A percentile compares a stretch with the other conserved stretches of the same genome.
Evolutionary conservation across 2,797 vertebrate species (phyloP).

Genomic region (Leptodactylus fallax): DNA sequence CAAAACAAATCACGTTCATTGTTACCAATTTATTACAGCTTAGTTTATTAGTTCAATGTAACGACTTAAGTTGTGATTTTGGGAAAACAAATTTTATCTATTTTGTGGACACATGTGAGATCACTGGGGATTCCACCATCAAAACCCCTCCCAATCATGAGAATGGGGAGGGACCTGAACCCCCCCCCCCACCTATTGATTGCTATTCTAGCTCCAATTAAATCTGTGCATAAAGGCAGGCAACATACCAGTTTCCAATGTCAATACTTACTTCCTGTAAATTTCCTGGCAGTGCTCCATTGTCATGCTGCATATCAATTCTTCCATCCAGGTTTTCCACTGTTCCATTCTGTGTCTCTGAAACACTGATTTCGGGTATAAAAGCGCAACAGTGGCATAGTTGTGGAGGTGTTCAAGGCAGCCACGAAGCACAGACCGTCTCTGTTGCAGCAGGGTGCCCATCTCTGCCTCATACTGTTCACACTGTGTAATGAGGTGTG

Average conservation of each 20-base stretch:
- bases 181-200: no score
- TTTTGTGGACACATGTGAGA: no score
- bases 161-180: no score
- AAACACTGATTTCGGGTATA: conserved; percentile 91
- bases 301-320: conserved; percentile 90
- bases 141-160: no score
- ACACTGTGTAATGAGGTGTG: conserved; percentile 94
- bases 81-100: no score
- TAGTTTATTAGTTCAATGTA: no score
- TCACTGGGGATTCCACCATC: no score
- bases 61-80: no score
- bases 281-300: conserved; percentile 89
- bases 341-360: conserved; percentile 90
- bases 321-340: conserved; percentile 98
- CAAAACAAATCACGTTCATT: not conserved
- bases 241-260: not conserved
- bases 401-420: conserved; percentile 96
- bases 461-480: conserved; percentile 93
- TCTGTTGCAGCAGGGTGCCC: conserved; percentile 89
- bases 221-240: no score
- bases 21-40: not conserved
- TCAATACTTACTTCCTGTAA: conserved; percentile 87
- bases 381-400: conserved; percentile 93
- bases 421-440: conserved; percentile 86
- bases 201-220: no score